Percentiles rank a stretch among this genome's conserved stretches.
These are phyloP conservation scores for Limnephilus marmoratus DNA, from an alignment of 2,888 invertebrate genomes.

Conservation along the genomic window DNA sequence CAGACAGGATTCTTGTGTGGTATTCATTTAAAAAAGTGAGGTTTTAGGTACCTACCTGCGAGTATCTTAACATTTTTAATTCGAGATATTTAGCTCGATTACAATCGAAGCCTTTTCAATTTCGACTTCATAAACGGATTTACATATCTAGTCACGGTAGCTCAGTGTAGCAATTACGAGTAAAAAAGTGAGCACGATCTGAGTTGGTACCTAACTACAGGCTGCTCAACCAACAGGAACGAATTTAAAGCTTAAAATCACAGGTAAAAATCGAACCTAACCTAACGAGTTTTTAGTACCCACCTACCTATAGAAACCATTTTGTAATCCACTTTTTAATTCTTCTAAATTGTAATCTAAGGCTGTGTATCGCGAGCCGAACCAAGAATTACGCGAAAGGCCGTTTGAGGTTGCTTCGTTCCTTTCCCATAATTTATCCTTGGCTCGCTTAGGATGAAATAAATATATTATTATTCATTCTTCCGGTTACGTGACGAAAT, in stretches of 20 bases:
- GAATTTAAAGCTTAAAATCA: neutral
- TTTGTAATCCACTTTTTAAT: neutral
- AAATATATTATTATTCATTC: no score
- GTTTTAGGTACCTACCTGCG: neutral
- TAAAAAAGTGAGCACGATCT: slow-evolving; percentile 16
- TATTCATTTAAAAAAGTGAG: neutral
- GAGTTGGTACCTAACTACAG: neutral
- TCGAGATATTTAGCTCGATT: slow-evolving; percentile 50
- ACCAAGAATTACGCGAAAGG: no score
- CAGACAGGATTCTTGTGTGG: no score
- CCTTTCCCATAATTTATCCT: no score
- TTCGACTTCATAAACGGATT: slow-evolving; percentile 59
- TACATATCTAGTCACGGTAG: slow-evolving; percentile 61
- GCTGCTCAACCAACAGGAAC: neutral
- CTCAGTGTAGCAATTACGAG: slow-evolving; percentile 46
- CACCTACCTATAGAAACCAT: neutral
- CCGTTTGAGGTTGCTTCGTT: no score
- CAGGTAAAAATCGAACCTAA: neutral
- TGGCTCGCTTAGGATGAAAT: no score
- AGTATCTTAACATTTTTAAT: slow-evolving; percentile 3
- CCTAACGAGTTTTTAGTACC: neutral
- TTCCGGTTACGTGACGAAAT: no score
- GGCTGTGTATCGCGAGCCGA: no score
- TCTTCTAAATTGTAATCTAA: no score
- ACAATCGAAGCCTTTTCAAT: slow-evolving; percentile 60